Percentiles rank a stretch among this genome's conserved stretches.
These are phyloP conservation scores for Ellobium chinense DNA, from an alignment of 2,888 invertebrate species.

Conservation along the genomic window DNA sequence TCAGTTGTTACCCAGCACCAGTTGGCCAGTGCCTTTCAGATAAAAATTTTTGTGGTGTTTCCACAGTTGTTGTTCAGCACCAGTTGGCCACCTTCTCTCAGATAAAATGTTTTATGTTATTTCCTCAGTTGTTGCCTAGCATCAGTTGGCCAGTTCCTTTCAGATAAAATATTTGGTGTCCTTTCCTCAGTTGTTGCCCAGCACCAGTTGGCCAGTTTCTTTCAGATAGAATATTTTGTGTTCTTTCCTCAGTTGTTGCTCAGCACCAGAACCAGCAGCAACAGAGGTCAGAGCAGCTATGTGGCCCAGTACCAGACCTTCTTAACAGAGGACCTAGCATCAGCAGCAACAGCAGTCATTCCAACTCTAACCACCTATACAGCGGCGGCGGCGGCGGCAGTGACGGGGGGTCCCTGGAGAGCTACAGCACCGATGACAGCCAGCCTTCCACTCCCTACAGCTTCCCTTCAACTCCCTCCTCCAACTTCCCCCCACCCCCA, in stretches of 20 bases:
- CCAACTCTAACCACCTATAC: conserved; percentile 3
- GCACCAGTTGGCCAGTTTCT: no score
- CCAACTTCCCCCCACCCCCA: conserved; percentile 34
- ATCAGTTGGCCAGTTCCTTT: no score
- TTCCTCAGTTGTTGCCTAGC: no score
- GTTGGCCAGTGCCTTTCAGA: no score
- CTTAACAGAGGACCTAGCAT: conserved; percentile 46
- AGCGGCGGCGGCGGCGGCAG: conserved; percentile 26
- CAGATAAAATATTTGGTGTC: no score
- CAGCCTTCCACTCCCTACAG: conserved; percentile 41
- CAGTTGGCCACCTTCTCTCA: no score
- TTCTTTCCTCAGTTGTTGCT: conserved; percentile 19
- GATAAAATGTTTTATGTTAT: no score
- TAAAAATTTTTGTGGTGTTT: no score
- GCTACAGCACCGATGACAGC: conserved; percentile 48
- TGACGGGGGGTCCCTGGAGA: conserved; percentile 42
- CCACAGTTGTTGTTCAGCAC: no score
- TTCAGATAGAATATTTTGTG: no score
- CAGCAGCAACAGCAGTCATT: not conserved
- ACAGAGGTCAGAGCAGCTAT: conserved; percentile 30
- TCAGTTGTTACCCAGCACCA: no score
- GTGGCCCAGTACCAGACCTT: conserved; percentile 53
- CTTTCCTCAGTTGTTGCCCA: no score
- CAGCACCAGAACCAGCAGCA: conserved; percentile 32
- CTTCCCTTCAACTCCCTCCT: conserved; percentile 26